Conservation (phyloP, 2,888 invertebrate species). For the Nematopogon swammerdamellus region DNA sequence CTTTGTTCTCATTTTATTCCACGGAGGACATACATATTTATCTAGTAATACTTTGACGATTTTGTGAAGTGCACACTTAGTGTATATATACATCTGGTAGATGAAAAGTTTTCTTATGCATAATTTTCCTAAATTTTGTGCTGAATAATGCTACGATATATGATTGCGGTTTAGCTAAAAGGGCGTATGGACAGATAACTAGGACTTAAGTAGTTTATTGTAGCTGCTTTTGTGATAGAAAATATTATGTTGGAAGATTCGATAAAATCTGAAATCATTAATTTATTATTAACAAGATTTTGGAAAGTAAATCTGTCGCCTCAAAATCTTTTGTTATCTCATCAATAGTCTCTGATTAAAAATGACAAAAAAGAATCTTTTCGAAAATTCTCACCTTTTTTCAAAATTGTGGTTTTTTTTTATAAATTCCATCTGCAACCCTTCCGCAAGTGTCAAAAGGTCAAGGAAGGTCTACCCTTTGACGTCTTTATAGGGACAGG, state of each 20-base stretch:
- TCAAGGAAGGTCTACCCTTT: constrained; percentile 5
- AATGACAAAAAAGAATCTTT: constrained; percentile 10
- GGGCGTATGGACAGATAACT: too few species aligned
- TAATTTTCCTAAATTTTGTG: too few species aligned
- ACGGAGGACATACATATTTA: background rate
- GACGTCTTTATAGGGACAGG: constrained; percentile 31
- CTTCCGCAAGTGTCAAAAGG: constrained; percentile 14
- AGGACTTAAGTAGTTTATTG: too few species aligned
- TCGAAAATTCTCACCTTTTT: constrained; percentile 24
- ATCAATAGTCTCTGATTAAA: constrained; percentile 26
- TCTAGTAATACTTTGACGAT: too few species aligned
- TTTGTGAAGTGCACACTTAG: background rate
- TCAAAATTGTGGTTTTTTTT: too few species aligned
- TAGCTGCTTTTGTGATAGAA: too few species aligned
- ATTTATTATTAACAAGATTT: too few species aligned
- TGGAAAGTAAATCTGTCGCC: background rate
- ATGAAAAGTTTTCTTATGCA: background rate
- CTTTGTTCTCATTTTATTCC: background rate
- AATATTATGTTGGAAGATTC: too few species aligned
- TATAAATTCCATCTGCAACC: constrained; percentile 26
- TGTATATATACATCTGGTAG: background rate
- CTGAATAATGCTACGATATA: too few species aligned
- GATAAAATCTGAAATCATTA: too few species aligned
- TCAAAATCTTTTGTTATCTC: background rate
- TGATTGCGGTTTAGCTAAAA: too few species aligned